Percentiles rank a stretch among this genome's conserved stretches.
Evolutionary conservation across 37 sponge, comb jelly and placozoan genomes (phyloP).

Genomic region (Agelas oroides): DNA sequence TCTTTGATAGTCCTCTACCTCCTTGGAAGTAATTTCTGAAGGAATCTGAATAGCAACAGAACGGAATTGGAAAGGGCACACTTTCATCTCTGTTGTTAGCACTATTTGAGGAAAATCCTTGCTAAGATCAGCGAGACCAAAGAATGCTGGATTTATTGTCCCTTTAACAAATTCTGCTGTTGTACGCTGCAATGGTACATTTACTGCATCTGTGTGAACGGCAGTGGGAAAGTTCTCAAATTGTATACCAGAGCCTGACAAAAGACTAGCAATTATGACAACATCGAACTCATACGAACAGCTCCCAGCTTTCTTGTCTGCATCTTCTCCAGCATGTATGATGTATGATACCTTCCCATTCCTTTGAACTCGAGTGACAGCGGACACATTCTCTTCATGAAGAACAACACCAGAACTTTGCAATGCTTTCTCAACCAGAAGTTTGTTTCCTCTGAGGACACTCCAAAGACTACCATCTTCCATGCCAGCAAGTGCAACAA

Average conservation of each 20-base stretch:
- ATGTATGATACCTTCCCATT: conserved; percentile 28
- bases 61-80: conserved; percentile 59
- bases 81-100: conserved; percentile 53
- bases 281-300: conserved; percentile 56
- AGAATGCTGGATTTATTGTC: conserved; percentile 56
- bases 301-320: not conserved
- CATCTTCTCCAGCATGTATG: not conserved
- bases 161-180: conserved; percentile 83
- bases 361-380: conserved; percentile 34
- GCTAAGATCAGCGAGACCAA: conserved; percentile 28
- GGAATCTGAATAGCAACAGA: conserved; percentile 57
- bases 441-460: conserved; percentile 83
- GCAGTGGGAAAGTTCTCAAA: conserved; percentile 69
- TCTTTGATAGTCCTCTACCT: conserved; percentile 42
- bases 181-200: conserved; percentile 73
- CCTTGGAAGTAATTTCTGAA: conserved; percentile 44
- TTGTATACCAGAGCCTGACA: conserved; percentile 53
- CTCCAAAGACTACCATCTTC: conserved; percentile 76
- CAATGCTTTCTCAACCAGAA: conserved; percentile 64
- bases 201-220: conserved; percentile 53
- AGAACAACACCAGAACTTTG: conserved; percentile 66
- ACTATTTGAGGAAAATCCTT: conserved; percentile 62
- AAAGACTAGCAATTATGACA: conserved; percentile 83
- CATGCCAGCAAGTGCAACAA: conserved; percentile 85
- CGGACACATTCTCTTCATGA: conserved; percentile 51